Percentiles rank a stretch among this genome's conserved stretches.
Evolutionary conservation across 2,113 vertebrate genomes (phyloP).

Genomic region (Varanus salvator): DNA sequence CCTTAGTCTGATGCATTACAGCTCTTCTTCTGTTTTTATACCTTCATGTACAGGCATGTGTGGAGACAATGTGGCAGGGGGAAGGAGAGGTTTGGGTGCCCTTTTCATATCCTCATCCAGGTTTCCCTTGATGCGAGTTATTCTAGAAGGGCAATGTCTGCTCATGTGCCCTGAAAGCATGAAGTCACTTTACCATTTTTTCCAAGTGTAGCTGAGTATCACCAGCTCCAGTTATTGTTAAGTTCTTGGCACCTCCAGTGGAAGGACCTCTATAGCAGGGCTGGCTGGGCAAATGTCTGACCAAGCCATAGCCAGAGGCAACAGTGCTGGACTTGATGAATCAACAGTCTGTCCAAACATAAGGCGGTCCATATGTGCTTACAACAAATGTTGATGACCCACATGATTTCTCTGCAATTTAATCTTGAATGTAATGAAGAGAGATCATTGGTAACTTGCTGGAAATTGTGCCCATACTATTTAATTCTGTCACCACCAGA

Average conservation of each 20-base stretch:
- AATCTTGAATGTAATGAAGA: background rate
- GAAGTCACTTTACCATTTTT: background rate
- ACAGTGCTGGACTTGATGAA: background rate
- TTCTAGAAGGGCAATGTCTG: background rate
- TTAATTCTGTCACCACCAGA: background rate
- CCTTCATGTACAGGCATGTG: background rate
- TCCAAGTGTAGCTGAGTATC: background rate
- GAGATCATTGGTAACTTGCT: background rate
- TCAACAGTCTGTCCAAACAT: background rate
- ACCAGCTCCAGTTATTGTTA: background rate
- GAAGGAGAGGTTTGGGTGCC: background rate
- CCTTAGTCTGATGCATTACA: too few relatives aligned
- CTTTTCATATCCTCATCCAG: background rate
- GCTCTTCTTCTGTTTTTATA: background rate
- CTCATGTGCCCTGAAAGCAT: background rate
- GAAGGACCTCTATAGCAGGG: background rate
- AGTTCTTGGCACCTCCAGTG: background rate
- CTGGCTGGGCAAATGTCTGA: background rate
- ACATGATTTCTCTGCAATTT: background rate
- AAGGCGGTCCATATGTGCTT: background rate
- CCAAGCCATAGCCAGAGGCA: too few relatives aligned
- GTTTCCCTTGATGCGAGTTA: background rate
- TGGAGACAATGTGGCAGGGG: background rate
- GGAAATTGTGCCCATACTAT: background rate
- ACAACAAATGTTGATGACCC: background rate